Evolutionary conservation across 2,113 vertebrate species (phyloP), one percentile per base, ranked within the genome.

Genomic region (Siphamia tubifer): DNA sequence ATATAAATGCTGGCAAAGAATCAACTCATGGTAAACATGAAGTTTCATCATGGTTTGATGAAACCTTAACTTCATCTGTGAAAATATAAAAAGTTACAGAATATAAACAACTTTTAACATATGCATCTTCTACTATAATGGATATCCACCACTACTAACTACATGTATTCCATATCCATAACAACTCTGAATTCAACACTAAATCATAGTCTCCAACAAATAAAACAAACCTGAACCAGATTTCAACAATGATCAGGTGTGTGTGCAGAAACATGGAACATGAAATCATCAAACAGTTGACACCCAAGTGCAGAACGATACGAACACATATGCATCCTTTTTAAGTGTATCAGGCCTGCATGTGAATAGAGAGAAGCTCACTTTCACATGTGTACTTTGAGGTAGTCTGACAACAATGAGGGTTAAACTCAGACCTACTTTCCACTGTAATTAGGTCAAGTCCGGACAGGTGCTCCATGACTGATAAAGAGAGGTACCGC

Each of bases 391-490:
- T 40, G 35, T 84, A 30, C 62, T 71, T 70, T 78, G 61, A 73
- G 63, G 35, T 35, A 57, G 35, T 36, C 48, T 43, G 58, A 77
- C 65, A 79, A 74, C 58, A 77, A 47, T 38, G 34, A 80, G 62
- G 57, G 72, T 77, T 78, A 58, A 77, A 85, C 56, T 74, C 74
- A 88, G 87, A 85, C 81, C 86, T 82, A 87, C 86, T 89, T 88
- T 84, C 21, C 45, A 28, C 52, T 10, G 74, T 70, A 87, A 86
- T 78, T 73, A 86, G 89, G 89, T 88, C 89, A 88, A 42, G 64
- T 60, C 69, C 44, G 43, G 81, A 87, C 86, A 89, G 86, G 87
- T 87, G 84, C 45, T 70, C 45, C 65, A 66, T 64, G 74, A 81
- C 87, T 87, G 86, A 89, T 87, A 89, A 87, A 84, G 70, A 73